phyloP scores from a whole-genome alignment of 2,113 vertebrate species.

The Coregonus clupeaformis region DNA sequence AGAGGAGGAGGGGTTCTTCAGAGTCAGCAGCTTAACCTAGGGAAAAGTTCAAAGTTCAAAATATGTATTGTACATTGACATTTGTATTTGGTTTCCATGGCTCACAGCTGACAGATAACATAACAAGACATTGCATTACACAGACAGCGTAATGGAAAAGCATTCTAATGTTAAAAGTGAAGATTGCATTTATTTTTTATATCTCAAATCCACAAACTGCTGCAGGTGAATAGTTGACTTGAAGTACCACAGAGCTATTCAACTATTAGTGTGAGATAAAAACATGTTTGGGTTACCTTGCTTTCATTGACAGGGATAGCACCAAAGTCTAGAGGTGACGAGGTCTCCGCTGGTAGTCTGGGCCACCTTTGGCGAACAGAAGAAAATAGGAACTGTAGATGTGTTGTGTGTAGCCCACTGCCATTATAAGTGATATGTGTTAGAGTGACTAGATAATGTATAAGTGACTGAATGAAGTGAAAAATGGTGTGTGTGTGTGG shows the following conservation, averaged over 20 bases:
- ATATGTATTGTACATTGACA: too few relatives aligned
- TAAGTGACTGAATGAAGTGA: background rate
- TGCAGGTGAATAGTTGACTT: too few relatives aligned
- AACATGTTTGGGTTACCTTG: constrained; percentile 71
- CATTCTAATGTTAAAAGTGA: background rate
- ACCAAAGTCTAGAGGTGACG: constrained; percentile 81
- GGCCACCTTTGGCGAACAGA: constrained; percentile 72
- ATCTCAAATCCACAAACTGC: too few relatives aligned
- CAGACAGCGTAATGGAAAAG: too few relatives aligned
- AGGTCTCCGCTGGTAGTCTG: constrained; percentile 77
- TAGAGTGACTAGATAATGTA: background rate
- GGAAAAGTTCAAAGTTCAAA: constrained; percentile 1
- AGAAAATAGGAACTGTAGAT: background rate
- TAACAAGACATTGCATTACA: too few relatives aligned
- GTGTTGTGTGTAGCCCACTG: background rate
- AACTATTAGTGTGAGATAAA: background rate
- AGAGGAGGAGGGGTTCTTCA: constrained; percentile 89
- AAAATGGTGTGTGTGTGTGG: background rate
- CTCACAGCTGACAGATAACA: too few relatives aligned
- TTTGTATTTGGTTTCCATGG: too few relatives aligned
- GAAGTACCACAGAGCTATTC: too few relatives aligned
- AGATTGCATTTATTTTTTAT: too few relatives aligned
- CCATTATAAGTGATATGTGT: background rate
- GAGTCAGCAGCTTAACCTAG: constrained; percentile 85
- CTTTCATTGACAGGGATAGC: constrained; percentile 87